phyloP scores from a whole-genome alignment of 2,888 invertebrate species.

The Andrena praecox region DNA sequence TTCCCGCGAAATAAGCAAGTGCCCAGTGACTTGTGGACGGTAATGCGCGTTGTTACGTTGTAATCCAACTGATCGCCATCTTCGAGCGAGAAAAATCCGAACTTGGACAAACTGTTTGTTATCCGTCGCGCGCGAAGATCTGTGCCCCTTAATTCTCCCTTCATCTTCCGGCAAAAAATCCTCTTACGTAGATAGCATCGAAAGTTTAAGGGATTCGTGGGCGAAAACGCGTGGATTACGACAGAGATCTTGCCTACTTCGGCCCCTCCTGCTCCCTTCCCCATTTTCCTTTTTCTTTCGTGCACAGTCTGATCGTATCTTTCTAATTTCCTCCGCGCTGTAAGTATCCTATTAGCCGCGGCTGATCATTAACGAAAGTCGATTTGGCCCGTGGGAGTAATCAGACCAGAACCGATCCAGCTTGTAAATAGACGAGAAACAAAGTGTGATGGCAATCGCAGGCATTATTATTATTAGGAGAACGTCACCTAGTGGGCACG shows the following conservation, averaged over 20 bases:
- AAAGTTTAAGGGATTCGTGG: constrained; percentile 59
- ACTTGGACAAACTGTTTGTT: constrained; percentile 34
- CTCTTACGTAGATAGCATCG: constrained; percentile 60
- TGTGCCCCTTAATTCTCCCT: constrained; percentile 37
- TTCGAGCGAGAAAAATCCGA: background rate
- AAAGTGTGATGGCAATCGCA: background rate
- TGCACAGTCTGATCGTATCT: constrained; percentile 60
- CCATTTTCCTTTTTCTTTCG: background rate
- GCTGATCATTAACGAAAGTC: constrained; percentile 65
- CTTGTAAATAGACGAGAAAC: constrained; percentile 35
- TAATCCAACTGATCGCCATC: background rate
- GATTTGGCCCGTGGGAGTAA: constrained; percentile 48
- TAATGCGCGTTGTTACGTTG: background rate
- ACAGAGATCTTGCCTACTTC: constrained; percentile 32
- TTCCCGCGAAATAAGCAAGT: too few relatives aligned
- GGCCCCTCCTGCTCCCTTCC: background rate
- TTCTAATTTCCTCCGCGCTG: constrained; percentile 63
- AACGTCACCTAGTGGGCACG: too few relatives aligned
- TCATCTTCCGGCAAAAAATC: constrained; percentile 29
- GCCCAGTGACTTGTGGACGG: too few relatives aligned
- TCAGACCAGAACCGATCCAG: constrained; percentile 43
- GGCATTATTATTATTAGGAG: constrained; percentile 6
- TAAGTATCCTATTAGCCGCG: constrained; percentile 59
- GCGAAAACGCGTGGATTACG: constrained; percentile 56
- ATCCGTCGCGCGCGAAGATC: constrained; percentile 24